A percentile compares a stretch with the other conserved stretches of the same genome.
phyloP scores from a whole-genome alignment of 2,888 invertebrate species.

The Hydraecia micacea region DNA sequence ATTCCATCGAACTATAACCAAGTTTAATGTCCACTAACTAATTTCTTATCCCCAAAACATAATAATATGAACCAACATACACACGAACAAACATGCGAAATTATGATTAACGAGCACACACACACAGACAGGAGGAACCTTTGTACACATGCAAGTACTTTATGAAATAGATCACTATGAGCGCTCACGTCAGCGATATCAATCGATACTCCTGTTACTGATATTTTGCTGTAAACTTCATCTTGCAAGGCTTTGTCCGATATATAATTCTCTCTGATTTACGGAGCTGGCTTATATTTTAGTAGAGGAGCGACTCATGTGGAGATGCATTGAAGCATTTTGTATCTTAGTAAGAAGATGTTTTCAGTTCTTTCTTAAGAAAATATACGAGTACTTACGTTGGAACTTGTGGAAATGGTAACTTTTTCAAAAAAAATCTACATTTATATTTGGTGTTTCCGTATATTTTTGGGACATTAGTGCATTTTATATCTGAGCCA shows the following conservation, averaged over 20 bases:
- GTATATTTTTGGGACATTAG: not conserved
- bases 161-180: conserved; percentile 86
- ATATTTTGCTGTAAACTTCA: conserved; percentile 59
- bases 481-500: not conserved
- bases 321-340: not conserved
- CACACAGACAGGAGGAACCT: conserved; percentile 76
- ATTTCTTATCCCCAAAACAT: conserved; percentile 91
- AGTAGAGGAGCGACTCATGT: not conserved
- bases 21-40: conserved; percentile 91
- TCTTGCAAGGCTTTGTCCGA: conserved; percentile 40
- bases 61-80: conserved; percentile 89
- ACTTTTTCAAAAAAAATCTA: not conserved
- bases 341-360: not conserved
- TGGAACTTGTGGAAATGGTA: not conserved
- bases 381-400: not conserved
- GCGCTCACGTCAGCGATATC: conserved; percentile 72
- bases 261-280: conserved; percentile 22
- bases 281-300: conserved; percentile 7
- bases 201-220: conserved; percentile 79
- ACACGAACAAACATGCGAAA: conserved; percentile 90
- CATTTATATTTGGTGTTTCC: not conserved
- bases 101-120: conserved; percentile 90
- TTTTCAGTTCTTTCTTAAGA: not conserved
- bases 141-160: conserved; percentile 73
- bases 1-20: conserved; percentile 69